Base-by-base conservation (phyloP, 2,888 invertebrate species). In the Catocala nupta region DNA sequence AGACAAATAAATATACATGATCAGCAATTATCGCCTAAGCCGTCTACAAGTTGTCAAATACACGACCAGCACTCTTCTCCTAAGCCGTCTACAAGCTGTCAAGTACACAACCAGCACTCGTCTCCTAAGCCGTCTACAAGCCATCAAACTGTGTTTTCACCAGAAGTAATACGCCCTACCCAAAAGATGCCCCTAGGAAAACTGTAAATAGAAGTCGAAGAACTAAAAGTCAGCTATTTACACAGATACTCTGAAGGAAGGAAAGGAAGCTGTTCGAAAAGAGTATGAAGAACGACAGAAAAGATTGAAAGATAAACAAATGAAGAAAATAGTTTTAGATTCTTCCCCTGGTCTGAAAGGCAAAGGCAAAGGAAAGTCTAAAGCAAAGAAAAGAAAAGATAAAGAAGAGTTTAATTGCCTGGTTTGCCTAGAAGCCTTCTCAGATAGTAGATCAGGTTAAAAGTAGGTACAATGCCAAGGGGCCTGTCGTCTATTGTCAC, bases 161-260 rank as follows among this genome's bases (percentile, higher is more conserved):
- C 73, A 42, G 70, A 71, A 59, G 33, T 16, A 52, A 10, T 78
- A 51, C 65, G 73, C 71, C 72, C 2, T 61, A 51, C 8, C 70
- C 74, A 47, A 75, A 77, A 63, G 75, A 70, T 53, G 43, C 68
- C 7, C 63, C 58, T 48, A 57, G 65, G 59, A 78, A 72, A 69
- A 56, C 49, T 34, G 47, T 47, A 45, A 45, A 45, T 61, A 68
- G 34, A 51, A 50, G 50, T 8, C 25, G 13, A 5, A 73, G 59
- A 61, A 68, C 49, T 3, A 69, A 49, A 71, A 74, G 53, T 70
- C 71, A 10, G 49, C 71, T 0, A 71, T 77, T 39, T 74, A 70
- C 49, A 71, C 71, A 52, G 72, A 78, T 50, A 71, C 73, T 11
- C 76, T 73, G 6, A 72, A 75, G 51, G n/a, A n/a, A n/a, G 16